phyloP scores from a whole-genome alignment of 2,797 vertebrate genomes.

The Acanthurus tractus region DNA sequence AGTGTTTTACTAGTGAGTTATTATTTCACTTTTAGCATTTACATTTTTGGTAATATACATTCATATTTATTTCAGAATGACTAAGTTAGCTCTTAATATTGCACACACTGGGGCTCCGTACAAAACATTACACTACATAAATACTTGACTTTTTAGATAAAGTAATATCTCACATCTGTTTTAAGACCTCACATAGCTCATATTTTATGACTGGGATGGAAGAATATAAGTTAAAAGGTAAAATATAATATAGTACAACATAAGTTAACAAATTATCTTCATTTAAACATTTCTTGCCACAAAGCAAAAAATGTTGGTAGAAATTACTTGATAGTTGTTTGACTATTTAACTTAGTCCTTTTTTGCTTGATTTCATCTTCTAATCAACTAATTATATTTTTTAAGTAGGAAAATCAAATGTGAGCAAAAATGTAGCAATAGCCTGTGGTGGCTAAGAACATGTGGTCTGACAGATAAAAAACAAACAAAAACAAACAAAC shows the following conservation, averaged over 20 bases:
- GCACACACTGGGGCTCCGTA: too few species aligned
- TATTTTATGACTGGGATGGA: neutral
- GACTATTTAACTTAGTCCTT: too few species aligned
- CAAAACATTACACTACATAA: neutral
- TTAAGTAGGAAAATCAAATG: neutral
- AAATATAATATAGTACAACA: too few species aligned
- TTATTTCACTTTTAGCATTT: too few species aligned
- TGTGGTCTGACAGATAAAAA: neutral
- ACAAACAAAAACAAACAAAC: neutral
- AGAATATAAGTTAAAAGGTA: too few species aligned
- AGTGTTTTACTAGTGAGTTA: too few species aligned
- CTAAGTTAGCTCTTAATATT: too few species aligned
- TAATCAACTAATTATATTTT: neutral
- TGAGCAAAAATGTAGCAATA: neutral
- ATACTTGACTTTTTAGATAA: constrained; percentile 5
- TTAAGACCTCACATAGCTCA: neutral
- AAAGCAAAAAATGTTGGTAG: neutral
- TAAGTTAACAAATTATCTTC: neutral
- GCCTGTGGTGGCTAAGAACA: neutral
- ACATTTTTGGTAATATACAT: too few species aligned
- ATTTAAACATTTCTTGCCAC: neutral
- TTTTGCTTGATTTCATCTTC: too few species aligned
- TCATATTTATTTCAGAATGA: too few species aligned
- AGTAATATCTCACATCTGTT: neutral
- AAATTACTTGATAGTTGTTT: neutral